Percentiles rank a stretch among this genome's conserved stretches.
phyloP scores from a whole-genome alignment of 2,113 vertebrate genomes.

The Nothocercus nigrocapillus region DNA sequence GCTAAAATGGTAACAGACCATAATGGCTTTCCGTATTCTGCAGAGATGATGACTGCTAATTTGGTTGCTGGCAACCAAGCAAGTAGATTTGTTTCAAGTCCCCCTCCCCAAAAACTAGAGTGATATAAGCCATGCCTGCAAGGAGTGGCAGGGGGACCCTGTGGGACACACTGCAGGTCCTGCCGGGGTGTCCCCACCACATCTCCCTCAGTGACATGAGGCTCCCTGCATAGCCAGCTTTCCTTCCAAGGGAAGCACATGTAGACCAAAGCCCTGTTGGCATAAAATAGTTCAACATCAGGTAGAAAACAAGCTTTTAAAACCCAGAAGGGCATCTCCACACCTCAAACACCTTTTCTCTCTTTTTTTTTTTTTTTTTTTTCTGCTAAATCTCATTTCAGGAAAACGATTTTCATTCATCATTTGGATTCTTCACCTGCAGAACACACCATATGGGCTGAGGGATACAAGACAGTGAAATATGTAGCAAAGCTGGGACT shows the following conservation, averaged over 20 bases:
- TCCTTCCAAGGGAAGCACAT: neutral
- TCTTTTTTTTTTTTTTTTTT: neutral
- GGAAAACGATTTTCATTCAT: neutral
- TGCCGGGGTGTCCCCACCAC: neutral
- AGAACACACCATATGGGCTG: neutral
- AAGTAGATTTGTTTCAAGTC: neutral
- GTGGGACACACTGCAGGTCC: neutral
- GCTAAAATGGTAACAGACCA: neutral
- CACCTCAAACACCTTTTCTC: constrained; percentile 20
- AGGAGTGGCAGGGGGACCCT: neutral
- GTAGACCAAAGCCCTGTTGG: neutral
- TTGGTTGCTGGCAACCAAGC: neutral
- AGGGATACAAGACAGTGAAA: neutral
- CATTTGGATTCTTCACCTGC: neutral
- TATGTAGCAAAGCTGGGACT: neutral
- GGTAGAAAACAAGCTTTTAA: constrained; percentile 7
- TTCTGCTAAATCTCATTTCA: neutral
- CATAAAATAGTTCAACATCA: constrained; percentile 17
- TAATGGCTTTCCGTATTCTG: neutral
- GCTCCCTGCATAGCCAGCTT: neutral
- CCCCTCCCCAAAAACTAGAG: neutral
- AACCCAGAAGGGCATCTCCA: constrained; percentile 13
- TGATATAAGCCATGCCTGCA: neutral
- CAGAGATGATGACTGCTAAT: neutral
- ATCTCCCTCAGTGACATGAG: neutral